Base-by-base conservation (phyloP, 2,797 vertebrate genomes). In the Oreonectes daqikongensis region DNA sequence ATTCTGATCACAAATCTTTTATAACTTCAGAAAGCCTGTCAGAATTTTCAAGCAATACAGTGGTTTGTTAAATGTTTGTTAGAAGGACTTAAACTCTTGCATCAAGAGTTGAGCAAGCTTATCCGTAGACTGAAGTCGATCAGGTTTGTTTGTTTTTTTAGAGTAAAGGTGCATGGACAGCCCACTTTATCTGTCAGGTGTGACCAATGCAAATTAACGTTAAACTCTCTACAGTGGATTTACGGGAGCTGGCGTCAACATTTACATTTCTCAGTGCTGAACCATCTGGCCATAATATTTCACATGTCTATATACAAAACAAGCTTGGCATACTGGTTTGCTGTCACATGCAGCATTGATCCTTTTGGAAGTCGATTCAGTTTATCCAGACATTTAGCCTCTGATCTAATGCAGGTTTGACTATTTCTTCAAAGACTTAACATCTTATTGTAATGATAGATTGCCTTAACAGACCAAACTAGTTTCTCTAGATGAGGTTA, bases 21-120 rank as follows among this genome's bases (percentile, higher is more conserved):
- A 5, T 67, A 57, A 2, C 20, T 15, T 38, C 3, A 50, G 18
- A 28, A 38, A 8, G 22, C 20, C 46, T 61, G 26, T 48, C 22
- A 44, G 28, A 17, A 59, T 65, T 66, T 44, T 46, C 5, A 48
- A 69, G 65, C 73, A 75, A 67, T 67, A 67, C 38, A 18, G 63
- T 30, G 46, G 53, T 68, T 59, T 59, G 15, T 59, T 18, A 17
- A 8, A 22, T 30, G 15, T 59, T 35, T 76, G 63, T 61, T 20
- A 44, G 63, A 48, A 32, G 32, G 22, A 50, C n/a, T 77, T 15
- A 52, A 77, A 70, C 75, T 77, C 75, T 77, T 77, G 75, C 46
- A 77, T 77, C 67, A 77, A 77, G 75, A 70, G 75, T 77, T 63
- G 24, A 61, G 18, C 20, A 61, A 12, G 57, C 24, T 59, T 28